Base-by-base conservation (phyloP, 1,140 invertebrate species). In the Anthonomus grandis region DNA sequence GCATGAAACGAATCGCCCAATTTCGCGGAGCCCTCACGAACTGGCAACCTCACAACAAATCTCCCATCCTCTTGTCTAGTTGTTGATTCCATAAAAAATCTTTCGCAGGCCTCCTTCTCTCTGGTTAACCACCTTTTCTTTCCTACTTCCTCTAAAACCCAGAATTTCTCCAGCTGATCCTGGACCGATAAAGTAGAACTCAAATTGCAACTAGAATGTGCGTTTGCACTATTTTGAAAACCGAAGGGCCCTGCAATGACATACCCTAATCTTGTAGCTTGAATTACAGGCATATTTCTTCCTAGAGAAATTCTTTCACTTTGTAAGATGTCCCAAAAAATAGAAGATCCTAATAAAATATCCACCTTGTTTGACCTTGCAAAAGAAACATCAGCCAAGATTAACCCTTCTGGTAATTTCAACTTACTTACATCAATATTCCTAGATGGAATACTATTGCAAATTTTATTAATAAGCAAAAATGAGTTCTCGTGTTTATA, bases 1-100 rank as follows among this genome's bases (percentile, higher is more conserved):
- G 27, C 27, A n/a, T 8, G 6, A 31, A 31, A 31, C n/a, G 27
- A 31, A 8, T 31, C 27, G 6, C 27, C 27, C n/a, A 31, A 31
- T 31, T 8, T 31, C 6, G 27, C 6, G 6, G 27, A 31, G 27
- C 27, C 27, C 6, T 6, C n/a, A 8, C 27, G 27, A 8, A 31
- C n/a, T n/a, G 27, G 27, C n/a, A 31, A 41, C 38, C 38, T 13
- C 38, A 41, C 38, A 6, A 41, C 18, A 41, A 41, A 41, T 41
- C 15, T 13, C 15, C 38, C 38, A 19, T 41, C 18, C 5, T 19
- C 18, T 13, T 41, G n/a, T 13, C 38, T 13, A 41, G 38, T 41
- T 15, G 38, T 41, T 41, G 38, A 9, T 41, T 41, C 38, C 18
- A 19, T 41, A 13, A 41, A 41, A 41, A 41, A 41, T 15, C 18